Evolutionary conservation across 2,797 vertebrate species (phyloP).

Genomic region (Rhadinocentrus ornatus): DNA sequence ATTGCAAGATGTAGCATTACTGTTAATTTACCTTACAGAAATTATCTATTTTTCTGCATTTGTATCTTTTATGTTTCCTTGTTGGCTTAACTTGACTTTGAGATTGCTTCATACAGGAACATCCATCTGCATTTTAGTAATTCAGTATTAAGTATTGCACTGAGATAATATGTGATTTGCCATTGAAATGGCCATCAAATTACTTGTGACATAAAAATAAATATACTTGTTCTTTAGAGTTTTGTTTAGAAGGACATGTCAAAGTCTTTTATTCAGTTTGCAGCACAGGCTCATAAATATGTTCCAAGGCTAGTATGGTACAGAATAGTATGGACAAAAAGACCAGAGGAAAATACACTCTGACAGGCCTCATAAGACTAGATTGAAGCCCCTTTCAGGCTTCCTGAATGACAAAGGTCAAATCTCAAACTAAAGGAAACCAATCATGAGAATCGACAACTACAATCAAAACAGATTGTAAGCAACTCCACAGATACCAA

Average conservation of each 20-base stretch:
- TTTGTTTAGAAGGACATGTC: conserved; percentile 29
- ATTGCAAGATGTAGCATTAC: neutral
- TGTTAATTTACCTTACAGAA: neutral
- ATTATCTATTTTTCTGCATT: neutral
- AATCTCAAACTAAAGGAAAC: no score
- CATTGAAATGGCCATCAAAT: conserved; percentile 32
- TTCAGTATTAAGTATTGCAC: conserved; percentile 11
- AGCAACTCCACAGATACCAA: no score
- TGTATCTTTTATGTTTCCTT: neutral
- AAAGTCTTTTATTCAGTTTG: conserved; percentile 39
- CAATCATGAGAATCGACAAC: no score
- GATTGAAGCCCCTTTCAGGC: no score
- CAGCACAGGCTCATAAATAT: conserved; percentile 10
- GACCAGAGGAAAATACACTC: neutral
- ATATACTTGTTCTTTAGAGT: conserved; percentile 20
- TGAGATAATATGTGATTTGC: conserved; percentile 21
- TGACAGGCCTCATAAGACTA: neutral
- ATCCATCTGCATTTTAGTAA: conserved; percentile 3
- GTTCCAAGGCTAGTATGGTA: conserved; percentile 11
- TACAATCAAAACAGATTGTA: no score
- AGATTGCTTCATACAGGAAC: neutral
- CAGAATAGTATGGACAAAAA: neutral
- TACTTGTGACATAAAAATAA: conserved; percentile 10
- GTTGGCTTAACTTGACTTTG: neutral
- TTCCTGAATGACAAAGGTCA: no score